Base-by-base conservation (phyloP, 2,797 vertebrate species). In the Micropoecilia bifurca region DNA sequence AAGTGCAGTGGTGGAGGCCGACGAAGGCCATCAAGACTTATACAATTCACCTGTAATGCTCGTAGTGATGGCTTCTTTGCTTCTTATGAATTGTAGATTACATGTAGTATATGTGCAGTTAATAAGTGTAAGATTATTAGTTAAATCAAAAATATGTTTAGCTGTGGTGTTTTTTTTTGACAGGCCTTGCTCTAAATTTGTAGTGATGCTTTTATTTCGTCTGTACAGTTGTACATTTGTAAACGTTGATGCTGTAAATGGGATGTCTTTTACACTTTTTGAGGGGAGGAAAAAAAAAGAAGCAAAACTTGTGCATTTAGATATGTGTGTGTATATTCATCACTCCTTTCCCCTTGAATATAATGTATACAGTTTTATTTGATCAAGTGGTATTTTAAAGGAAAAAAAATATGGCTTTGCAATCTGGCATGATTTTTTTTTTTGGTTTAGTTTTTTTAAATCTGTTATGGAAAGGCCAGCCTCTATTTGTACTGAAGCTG, bases 171-270 rank as follows among this genome's bases (percentile, higher is more conserved):
- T 71, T 71, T 33, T 33, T 33, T 43, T 93, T 98, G 96, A 97
- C 95, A 96, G 96, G 96, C 97, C 96, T 98, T 97, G 97, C 97
- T 92, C 91, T 97, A 96, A 97, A 97, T 97, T 97, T 96, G 95
- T 98, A 97, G 97, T 98, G 96, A 97, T 91, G 95, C 96, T 97
- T 96, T 96, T 96, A 96, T 96, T 95, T 97, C 95, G 96, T 97
- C 96, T 99, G 98, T 99, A 99, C 98, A 99, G 97, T 97, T 99
- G 98, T 99, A 99, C 97, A 99, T 99, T 99, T 99, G 98, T 99
- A 99, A 99, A 98, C 97, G 97, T 98, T 97, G 95, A 97, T 97
- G 97, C 97, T 99, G 98, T 99, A 99, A 98, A 99, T 99, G 97
- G 96, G 97, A 97, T 97, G 97, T 97, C 96, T 97, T 98, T 97